These are phyloP conservation scores for Lamellibrachia luymesi DNA, from an alignment of 1,140 invertebrate species.

Conservation along the genomic window DNA sequence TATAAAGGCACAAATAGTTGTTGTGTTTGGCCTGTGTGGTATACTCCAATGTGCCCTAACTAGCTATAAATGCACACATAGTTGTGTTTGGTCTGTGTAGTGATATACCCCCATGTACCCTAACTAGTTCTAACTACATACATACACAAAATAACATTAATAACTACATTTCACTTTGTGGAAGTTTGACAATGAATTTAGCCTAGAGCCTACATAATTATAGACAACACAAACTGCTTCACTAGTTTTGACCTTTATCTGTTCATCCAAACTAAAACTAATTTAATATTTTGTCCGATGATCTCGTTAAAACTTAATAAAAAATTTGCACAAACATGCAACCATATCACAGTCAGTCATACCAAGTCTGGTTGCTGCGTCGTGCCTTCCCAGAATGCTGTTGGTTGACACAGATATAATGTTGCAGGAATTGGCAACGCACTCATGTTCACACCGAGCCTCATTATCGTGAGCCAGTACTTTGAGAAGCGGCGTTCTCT, in stretches of 20 bases:
- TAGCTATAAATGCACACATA: not conserved
- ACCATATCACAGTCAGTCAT: not conserved
- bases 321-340: not conserved
- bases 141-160: not conserved
- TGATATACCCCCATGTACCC: not conserved
- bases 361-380: not conserved
- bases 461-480: slow-evolving; percentile 88
- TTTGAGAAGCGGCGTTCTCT: slow-evolving; percentile 77
- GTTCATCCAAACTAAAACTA: too few relatives aligned
- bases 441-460: slow-evolving; percentile 77
- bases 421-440: slow-evolving; percentile 73
- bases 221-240: too few relatives aligned
- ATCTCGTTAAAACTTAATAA: not conserved
- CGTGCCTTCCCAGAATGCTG: not conserved
- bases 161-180: too few relatives aligned
- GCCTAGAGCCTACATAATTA: too few relatives aligned
- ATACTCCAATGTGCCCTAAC: not conserved
- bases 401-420: not conserved
- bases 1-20: not conserved
- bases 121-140: not conserved
- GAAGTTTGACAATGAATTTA: too few relatives aligned
- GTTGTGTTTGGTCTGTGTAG: not conserved
- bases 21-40: slow-evolving; percentile 20
- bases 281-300: too few relatives aligned
- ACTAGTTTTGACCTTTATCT: too few relatives aligned